Percentiles rank a stretch among this genome's conserved stretches.
Evolutionary conservation across 2,113 vertebrate genomes (phyloP).

Genomic region (Falcunculus frontatus): DNA sequence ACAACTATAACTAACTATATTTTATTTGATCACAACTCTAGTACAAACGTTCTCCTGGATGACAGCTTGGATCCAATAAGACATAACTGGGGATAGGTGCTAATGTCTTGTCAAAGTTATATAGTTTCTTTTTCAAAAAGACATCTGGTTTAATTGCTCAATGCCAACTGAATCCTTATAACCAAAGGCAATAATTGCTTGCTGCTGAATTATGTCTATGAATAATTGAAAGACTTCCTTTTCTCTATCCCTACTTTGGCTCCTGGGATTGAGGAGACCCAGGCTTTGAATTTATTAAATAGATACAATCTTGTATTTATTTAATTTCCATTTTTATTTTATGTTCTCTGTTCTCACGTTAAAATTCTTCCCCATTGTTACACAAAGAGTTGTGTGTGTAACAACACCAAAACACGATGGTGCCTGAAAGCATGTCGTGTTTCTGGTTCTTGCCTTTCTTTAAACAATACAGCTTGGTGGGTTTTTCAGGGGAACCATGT

Average conservation of each 20-base stretch:
- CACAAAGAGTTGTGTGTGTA: not conserved
- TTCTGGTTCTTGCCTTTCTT: not conserved
- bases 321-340: conserved; percentile 58
- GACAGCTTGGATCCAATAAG: conserved; percentile 1
- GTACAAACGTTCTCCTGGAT: not conserved
- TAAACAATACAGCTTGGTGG: not conserved
- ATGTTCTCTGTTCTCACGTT: not conserved
- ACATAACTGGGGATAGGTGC: conserved; percentile 18
- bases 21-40: conserved; percentile 5
- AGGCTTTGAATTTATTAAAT: conserved; percentile 31
- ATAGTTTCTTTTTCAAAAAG: not conserved
- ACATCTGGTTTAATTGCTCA: conserved; percentile 47
- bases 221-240: conserved; percentile 63
- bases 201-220: conserved; percentile 48
- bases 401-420: not conserved
- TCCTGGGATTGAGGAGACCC: conserved; percentile 21
- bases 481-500: not conserved
- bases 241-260: conserved; percentile 7
- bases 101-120: conserved; percentile 40
- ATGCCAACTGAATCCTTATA: conserved; percentile 29
- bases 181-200: conserved; percentile 53
- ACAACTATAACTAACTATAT: not conserved
- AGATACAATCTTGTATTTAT: conserved; percentile 30
- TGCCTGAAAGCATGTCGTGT: not conserved
- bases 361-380: not conserved